Base-by-base conservation (phyloP, 2,113 vertebrate genomes). In the Microcebus griseorufus region DNA sequence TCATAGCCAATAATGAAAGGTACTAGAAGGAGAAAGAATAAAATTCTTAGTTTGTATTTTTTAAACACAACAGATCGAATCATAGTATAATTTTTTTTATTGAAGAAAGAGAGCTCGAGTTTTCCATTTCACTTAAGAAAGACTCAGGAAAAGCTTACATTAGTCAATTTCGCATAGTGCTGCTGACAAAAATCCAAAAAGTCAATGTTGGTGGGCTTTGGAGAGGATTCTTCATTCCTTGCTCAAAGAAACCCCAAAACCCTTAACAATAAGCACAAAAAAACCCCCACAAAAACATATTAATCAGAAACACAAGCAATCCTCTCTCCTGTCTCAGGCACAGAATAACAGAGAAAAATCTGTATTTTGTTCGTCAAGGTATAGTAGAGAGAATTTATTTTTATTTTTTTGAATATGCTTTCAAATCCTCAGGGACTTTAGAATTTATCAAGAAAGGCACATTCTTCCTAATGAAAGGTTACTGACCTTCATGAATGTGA, bases 401-500 rank as follows among this genome's bases (percentile, higher is more conserved):
- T 97, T 94, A 78, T 91, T 86, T 97, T 86, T 96, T 97, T 85
- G 7, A 98, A 97, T 98, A 98, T 94, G 98, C 98, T 98, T 99
- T 98, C 97, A 98, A 98, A 98, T 98, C 98, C 98, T 98, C 96
- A 53, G 98, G 98, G 99, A 98, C 98, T 98, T 99, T 99, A 98
- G 98, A 98, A 99, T 99, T 99, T 98, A 98, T 99, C 98, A 98
- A 98, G 99, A 98, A 98, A 99, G 98, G 99, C 99, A 98, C 98
- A 98, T 99, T 99, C 98, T 99, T 99, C 98, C 98, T 99, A 99
- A 99, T 99, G 99, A 99, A 99, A 99, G 99, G 99, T 99, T 99
- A 99, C 98, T 99, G 99, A 99, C 99, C 99, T 99, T 99, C 99
- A 98, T 98, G 98, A 99, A 98, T 98, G 98, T 98, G 99, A 99